Conservation (phyloP, 2,113 vertebrate species). For the Rostratula benghalensis region DNA sequence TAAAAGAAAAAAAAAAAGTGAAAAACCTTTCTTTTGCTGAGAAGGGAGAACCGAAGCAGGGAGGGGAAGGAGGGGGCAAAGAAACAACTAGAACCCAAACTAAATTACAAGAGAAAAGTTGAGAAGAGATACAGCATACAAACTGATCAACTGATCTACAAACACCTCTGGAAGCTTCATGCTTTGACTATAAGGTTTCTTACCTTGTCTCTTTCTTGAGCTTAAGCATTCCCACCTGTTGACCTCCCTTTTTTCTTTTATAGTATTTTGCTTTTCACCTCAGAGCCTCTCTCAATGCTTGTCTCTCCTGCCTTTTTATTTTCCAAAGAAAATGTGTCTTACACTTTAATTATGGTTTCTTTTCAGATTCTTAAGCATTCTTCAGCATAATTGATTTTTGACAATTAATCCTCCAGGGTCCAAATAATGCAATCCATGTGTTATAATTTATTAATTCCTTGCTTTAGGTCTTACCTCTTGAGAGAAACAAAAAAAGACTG, state of each 20-base stretch:
- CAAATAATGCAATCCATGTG: not conserved
- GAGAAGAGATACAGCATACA: not conserved
- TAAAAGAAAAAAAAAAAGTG: not conserved
- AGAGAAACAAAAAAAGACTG: not conserved
- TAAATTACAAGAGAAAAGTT: not conserved
- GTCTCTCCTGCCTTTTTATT: not conserved
- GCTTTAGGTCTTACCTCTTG: not conserved
- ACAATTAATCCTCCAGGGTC: not conserved
- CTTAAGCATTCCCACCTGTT: not conserved
- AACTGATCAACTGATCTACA: not conserved
- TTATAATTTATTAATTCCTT: not conserved
- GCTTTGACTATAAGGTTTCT: not conserved
- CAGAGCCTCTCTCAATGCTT: not conserved
- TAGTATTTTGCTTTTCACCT: not conserved
- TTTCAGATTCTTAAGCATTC: not conserved
- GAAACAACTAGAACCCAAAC: not conserved
- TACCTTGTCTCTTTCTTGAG: not conserved
- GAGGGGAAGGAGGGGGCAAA: rapidly evolving
- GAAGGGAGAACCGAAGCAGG: not conserved
- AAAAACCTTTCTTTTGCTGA: not conserved
- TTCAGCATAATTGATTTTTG: not conserved
- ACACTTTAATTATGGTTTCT: not conserved
- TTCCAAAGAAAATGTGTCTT: not conserved
- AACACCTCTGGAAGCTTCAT: not conserved
- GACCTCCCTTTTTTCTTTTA: not conserved